A percentile compares a stretch with the other conserved stretches of the same genome.
Evolutionary conservation across 2,113 vertebrate species (phyloP).

Genomic region (Lichenostomus cassidix): DNA sequence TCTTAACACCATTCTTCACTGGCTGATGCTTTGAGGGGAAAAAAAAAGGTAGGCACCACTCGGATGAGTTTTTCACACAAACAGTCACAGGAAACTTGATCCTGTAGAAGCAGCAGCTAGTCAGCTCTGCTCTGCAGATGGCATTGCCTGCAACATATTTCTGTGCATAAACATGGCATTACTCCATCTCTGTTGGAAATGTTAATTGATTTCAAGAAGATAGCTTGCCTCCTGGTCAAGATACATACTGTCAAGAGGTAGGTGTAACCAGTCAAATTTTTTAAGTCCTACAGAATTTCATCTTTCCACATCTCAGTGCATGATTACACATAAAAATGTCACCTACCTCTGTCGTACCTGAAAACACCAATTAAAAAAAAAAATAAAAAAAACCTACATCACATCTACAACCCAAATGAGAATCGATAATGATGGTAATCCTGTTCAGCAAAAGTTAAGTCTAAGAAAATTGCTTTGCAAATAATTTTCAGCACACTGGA

Average conservation of each 20-base stretch:
- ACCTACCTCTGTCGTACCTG: background rate
- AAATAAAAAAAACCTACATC: too few relatives aligned
- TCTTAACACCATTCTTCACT: background rate
- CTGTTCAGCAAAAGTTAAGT: background rate
- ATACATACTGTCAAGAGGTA: background rate
- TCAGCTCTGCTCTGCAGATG: slow-evolving; percentile 53
- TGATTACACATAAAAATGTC: background rate
- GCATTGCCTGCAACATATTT: slow-evolving; percentile 51
- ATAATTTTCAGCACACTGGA: background rate
- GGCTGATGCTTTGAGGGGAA: background rate
- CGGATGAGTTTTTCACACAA: background rate
- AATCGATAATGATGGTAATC: background rate
- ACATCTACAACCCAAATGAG: background rate
- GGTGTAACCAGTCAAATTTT: background rate
- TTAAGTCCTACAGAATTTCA: background rate
- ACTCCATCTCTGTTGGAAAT: slow-evolving; percentile 54
- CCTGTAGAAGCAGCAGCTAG: background rate
- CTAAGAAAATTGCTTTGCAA: background rate
- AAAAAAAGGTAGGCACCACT: background rate
- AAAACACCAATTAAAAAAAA: background rate
- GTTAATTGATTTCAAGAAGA: slow-evolving; percentile 61
- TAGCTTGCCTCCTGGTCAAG: slow-evolving; percentile 50
- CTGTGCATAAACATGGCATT: slow-evolving; percentile 50
- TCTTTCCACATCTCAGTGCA: background rate
- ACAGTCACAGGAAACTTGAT: slow-evolving; percentile 10